These are phyloP conservation scores for Indicator maculatus DNA, from an alignment of 2,113 vertebrate species.

Conservation along the genomic window DNA sequence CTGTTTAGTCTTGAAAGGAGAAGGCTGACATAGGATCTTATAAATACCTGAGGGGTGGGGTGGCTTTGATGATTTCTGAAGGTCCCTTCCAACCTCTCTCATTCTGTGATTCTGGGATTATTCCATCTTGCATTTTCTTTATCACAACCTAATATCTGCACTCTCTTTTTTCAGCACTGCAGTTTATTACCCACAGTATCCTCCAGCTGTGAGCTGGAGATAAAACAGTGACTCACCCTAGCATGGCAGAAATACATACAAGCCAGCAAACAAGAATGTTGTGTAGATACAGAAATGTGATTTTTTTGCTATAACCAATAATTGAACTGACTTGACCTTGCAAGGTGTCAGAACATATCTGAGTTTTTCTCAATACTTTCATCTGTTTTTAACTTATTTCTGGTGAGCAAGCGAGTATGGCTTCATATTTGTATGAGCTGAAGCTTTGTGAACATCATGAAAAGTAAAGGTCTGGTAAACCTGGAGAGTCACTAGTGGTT, in stretches of 20 bases:
- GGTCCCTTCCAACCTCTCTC: too few relatives aligned
- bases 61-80: too few relatives aligned
- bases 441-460: background rate
- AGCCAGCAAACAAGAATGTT: background rate
- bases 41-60: too few relatives aligned
- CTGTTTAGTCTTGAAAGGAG: too few relatives aligned
- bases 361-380: background rate
- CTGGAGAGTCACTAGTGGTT: background rate
- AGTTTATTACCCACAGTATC: background rate
- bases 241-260: background rate
- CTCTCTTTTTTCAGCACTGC: background rate
- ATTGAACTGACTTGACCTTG: background rate
- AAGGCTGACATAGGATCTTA: too few relatives aligned
- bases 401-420: background rate
- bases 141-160: background rate
- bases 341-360: background rate
- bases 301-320: background rate
- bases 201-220: background rate
- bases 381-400: background rate
- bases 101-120: background rate
- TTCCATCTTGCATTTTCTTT: background rate
- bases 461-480: background rate
- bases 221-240: background rate
- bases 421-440: background rate
- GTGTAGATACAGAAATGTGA: rapidly evolving